Base-by-base conservation (phyloP, 2,797 vertebrate genomes). In the Pangasius larnaudii region DNA sequence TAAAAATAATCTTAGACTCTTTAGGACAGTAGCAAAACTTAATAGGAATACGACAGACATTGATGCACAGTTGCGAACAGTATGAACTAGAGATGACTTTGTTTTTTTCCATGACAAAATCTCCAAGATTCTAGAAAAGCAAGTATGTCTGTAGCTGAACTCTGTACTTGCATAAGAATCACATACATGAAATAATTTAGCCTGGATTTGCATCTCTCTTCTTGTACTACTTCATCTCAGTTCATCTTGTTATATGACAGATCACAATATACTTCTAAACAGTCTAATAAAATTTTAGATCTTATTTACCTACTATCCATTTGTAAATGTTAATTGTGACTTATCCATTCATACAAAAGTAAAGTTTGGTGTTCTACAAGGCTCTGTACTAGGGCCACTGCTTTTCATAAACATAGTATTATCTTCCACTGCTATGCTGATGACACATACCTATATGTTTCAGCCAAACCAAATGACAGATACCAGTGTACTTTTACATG, bases 11-110 rank as follows among this genome's bases (percentile, higher is more conserved):
- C n/a, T 24, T 51, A 84, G 30, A 58, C 9, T 14, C 51, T 83
- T 83, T 63, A 46, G 11, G 3, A 61, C 80, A 65, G 59, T 83
- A 83, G 22, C 53, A 83, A 83, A 63, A 18, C 56, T 27, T 77
- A 77, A 1, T n/a, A 46, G 13, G 39, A 63, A 82, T 49, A 49
- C 0, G 16, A 82, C 27, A 65, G 36, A 65, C 39, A n/a, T 39
- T 63, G 24, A 49, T 82, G 24, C 39, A 61, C 11, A 82, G 39
- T 46, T 82, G 36, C 27, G 39, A 46, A 82, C 22, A 11, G 6
- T 30, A 10, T 63, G 79, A 82, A 46, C 14, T 63, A 42, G 22
- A 2, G 2, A 63, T 46, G 30, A 81, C 4, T 27, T 49, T 7
- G 3, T n/a, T 16, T 36, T 22, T 59, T 59, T 36, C 53, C 36